These are phyloP conservation scores for Arremon aurantiirostris DNA, from an alignment of 2,797 vertebrate genomes.

Conservation along the genomic window DNA sequence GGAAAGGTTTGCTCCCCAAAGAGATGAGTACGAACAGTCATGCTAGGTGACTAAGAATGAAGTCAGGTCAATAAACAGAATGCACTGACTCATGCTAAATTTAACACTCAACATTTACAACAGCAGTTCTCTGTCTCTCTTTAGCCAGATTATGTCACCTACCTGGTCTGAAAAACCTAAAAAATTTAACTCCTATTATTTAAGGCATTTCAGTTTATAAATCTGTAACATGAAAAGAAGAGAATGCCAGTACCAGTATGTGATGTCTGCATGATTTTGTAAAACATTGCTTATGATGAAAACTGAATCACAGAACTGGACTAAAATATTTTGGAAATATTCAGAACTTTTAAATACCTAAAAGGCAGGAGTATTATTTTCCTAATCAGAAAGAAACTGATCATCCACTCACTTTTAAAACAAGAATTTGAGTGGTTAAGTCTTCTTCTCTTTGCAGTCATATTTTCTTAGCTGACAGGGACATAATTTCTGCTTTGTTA, in stretches of 20 bases:
- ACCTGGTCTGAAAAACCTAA: not conserved
- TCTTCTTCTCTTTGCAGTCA: not conserved
- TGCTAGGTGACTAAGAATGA: slow-evolving; percentile 20
- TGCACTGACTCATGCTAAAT: not conserved
- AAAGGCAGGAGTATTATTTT: not conserved
- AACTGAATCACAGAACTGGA: not conserved
- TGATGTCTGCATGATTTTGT: not conserved
- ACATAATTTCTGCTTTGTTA: not conserved
- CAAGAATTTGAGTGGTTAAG: not conserved
- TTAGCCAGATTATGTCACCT: not conserved
- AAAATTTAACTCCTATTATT: not conserved
- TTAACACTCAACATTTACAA: not conserved
- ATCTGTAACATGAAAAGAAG: not conserved
- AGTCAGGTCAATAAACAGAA: not conserved
- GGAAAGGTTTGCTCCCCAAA: not conserved
- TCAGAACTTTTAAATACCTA: not conserved
- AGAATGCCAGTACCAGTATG: rapidly evolving
- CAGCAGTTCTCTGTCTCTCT: not conserved
- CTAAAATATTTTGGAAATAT: not conserved
- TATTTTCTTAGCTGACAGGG: not conserved
- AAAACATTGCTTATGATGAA: not conserved
- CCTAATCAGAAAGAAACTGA: not conserved
- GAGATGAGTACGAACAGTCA: not conserved
- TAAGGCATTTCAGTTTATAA: not conserved
- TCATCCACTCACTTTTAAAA: not conserved